Conservation (phyloP, 2,797 vertebrate species). For the Muscicapa comitata region DNA sequence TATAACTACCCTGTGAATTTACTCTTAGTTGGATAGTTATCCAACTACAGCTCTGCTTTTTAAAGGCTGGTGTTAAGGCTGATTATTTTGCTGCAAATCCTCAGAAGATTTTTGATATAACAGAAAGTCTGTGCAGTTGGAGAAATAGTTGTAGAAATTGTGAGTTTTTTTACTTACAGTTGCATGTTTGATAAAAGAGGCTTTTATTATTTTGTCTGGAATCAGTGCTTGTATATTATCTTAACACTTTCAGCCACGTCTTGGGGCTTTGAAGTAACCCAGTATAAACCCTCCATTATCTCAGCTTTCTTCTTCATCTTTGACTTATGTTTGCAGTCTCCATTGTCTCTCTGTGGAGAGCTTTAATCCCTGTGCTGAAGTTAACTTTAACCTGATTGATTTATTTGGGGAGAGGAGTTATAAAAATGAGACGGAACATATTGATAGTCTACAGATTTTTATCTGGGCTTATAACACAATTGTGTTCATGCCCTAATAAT, state of each 20-base stretch:
- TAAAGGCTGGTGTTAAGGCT: neutral
- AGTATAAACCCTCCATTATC: neutral
- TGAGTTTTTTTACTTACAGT: neutral
- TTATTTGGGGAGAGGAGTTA: neutral
- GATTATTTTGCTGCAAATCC: neutral
- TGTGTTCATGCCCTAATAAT: constrained; percentile 27
- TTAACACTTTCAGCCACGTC: neutral
- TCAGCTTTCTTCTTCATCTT: neutral
- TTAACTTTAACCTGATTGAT: neutral
- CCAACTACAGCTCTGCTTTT: neutral
- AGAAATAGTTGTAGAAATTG: neutral
- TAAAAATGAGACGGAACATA: constrained; percentile 26
- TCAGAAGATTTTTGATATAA: neutral
- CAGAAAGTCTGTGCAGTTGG: neutral
- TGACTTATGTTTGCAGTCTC: neutral
- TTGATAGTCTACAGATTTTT: neutral
- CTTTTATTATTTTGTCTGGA: neutral
- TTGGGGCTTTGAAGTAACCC: neutral
- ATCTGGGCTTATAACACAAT: neutral
- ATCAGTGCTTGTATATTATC: neutral
- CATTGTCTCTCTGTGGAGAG: neutral
- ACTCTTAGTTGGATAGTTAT: neutral
- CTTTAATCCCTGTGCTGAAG: neutral
- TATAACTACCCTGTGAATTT: neutral
- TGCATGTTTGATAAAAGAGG: neutral